Base-by-base conservation (phyloP, 2,888 invertebrate species). In the Coremacera marginata region DNA sequence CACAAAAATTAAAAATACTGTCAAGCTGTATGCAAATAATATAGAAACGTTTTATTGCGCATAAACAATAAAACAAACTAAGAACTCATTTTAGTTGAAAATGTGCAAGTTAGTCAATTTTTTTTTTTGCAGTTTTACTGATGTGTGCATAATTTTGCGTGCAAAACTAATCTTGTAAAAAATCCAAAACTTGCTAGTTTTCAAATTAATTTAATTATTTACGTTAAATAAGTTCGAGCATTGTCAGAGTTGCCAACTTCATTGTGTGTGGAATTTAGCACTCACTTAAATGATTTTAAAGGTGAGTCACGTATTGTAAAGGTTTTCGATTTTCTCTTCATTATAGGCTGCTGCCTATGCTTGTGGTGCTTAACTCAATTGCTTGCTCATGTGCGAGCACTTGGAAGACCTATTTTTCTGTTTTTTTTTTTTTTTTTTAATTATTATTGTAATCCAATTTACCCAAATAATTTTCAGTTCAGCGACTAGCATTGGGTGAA, bases 381-480 rank as follows among this genome's bases (percentile, higher is more conserved):
- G 22, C n/a, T 31, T n/a, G 9, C 31, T 67, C 22, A 37, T 37
- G 19, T 63, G 27, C 34, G 31, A 5, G 37, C 31, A 67, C 44
- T 2, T 7, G 44, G 67, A 22, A 44, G 44, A 65, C 65, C 65
- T 44, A 34, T 67, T 44, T 67, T 67, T 67, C 44, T 11, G 14
- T 44, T 44, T 1, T 2, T 44, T 44, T 44, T 44, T 44, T 44
- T 44, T 44, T 11, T 11, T 11, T 44, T n/a, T n/a, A n/a, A 44
- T 44, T 44, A 11, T 44, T 44, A 44, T 11, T 44, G n/a, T 34
- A 52, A 70, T 55, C 52, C 70, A 70, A 70, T 70, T 70, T 55
- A 27, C 34, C 16, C 70, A 14, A 67, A 67, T 67, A 67, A 67
- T 22, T 34, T 67, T 67, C 67, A 22, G 37, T 37, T 67, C 67